A percentile compares a stretch with the other conserved stretches of the same genome.
phyloP scores from a whole-genome alignment of 1,140 invertebrate genomes.

The Tachypleus tridentatus region DNA sequence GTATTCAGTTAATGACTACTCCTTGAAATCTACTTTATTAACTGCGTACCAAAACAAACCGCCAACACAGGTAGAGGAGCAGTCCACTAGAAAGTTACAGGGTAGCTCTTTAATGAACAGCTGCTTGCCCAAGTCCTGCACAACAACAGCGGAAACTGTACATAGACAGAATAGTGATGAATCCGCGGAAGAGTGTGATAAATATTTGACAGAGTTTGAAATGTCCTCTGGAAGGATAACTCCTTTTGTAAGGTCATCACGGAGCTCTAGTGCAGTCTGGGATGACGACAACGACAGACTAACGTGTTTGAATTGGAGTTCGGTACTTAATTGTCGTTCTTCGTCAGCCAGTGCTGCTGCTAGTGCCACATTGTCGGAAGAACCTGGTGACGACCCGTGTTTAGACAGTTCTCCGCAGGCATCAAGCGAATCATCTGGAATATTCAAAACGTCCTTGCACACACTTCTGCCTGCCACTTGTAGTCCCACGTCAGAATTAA shows the following conservation, averaged over 20 bases:
- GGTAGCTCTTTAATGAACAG: too few relatives aligned
- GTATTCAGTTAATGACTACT: slow-evolving; percentile 4
- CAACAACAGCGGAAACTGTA: too few relatives aligned
- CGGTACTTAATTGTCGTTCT: slow-evolving; percentile 66
- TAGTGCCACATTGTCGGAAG: background rate
- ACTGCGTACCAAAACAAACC: background rate
- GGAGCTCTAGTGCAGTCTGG: background rate
- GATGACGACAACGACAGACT: slow-evolving; percentile 40
- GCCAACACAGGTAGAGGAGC: background rate
- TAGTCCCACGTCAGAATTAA: background rate
- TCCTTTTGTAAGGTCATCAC: slow-evolving; percentile 18
- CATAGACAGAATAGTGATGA: slow-evolving; percentile 1
- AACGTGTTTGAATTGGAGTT: slow-evolving; percentile 68
- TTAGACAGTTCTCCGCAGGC: background rate
- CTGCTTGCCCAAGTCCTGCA: too few relatives aligned
- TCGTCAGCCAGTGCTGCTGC: slow-evolving; percentile 55
- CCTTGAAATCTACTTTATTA: slow-evolving; percentile 11
- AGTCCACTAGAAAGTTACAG: too few relatives aligned
- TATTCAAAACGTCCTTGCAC: slow-evolving; percentile 13
- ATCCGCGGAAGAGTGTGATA: slow-evolving; percentile 12
- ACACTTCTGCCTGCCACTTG: slow-evolving; percentile 16
- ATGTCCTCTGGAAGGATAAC: slow-evolving; percentile 20
- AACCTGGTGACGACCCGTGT: background rate
- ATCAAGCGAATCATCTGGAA: slow-evolving; percentile 8
- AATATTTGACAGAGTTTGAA: slow-evolving; percentile 18